phyloP scores from a whole-genome alignment of 2,113 vertebrate genomes.

The Halcyon malimbica region DNA sequence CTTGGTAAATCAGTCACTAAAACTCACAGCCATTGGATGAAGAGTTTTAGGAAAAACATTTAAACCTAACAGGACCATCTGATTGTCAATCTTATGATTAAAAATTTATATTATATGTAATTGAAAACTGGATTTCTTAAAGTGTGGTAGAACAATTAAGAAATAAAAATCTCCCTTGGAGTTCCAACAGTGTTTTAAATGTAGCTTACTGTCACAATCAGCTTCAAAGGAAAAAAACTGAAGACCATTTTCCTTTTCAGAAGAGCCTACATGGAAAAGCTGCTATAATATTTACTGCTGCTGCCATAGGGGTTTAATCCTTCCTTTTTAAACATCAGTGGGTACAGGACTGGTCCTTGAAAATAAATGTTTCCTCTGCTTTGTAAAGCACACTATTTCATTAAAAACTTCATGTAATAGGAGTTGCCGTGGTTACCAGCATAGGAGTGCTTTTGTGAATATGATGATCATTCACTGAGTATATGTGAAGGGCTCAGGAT shows the following conservation, averaged over 20 bases:
- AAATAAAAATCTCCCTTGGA: conserved; percentile 23
- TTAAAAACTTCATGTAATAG: neutral
- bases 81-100: neutral
- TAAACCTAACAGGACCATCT: neutral
- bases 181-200: neutral
- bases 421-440: neutral
- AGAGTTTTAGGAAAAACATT: neutral
- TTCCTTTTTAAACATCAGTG: neutral
- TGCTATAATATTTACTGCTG: conserved; percentile 6
- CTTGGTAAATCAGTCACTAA: neutral
- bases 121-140: neutral
- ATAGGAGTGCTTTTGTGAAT: neutral
- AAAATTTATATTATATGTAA: neutral
- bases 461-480: neutral
- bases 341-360: neutral
- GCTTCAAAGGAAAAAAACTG: neutral
- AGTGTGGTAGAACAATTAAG: conserved; percentile 39
- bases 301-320: neutral
- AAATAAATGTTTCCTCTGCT: neutral
- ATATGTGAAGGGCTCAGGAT: neutral
- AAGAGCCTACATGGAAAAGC: neutral
- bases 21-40: neutral
- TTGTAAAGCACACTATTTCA: neutral
- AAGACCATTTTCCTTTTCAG: neutral
- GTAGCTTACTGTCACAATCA: neutral